phyloP scores from a whole-genome alignment of 2,888 invertebrate genomes.

The Helleia helle region DNA sequence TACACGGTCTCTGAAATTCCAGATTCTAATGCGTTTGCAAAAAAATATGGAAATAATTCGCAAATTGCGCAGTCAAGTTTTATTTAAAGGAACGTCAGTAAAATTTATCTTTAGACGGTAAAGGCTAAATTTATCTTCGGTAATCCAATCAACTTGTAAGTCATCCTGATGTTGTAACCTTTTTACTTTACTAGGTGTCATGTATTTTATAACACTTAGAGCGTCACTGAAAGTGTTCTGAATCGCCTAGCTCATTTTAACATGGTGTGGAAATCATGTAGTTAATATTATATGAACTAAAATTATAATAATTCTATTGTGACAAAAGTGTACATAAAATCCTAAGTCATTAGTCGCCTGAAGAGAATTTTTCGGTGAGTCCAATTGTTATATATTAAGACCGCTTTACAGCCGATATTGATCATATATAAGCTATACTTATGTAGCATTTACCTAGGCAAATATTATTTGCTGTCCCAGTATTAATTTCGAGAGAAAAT shows the following conservation, averaged over 20 bases:
- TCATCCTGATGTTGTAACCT: conserved; percentile 28
- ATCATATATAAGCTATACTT: not conserved
- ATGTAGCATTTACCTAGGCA: not conserved
- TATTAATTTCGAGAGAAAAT: no score
- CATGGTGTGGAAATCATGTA: conserved; percentile 2
- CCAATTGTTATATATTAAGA: no score
- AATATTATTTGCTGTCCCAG: no score
- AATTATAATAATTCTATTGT: conserved; percentile 26
- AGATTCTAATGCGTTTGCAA: not conserved
- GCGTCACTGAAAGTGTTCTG: not conserved
- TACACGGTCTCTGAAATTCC: no score
- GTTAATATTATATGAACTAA: conserved; percentile 20
- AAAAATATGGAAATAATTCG: not conserved
- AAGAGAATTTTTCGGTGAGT: conserved; percentile 72
- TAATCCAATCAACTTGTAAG: conserved; percentile 56
- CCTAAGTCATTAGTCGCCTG: conserved; percentile 70
- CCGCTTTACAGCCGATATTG: not conserved
- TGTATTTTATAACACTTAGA: conserved; percentile 5
- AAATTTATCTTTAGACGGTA: conserved; percentile 8
- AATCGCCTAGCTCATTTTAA: conserved; percentile 1
- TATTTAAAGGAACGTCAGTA: not conserved
- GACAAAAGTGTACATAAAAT: conserved; percentile 54
- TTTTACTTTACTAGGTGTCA: conserved; percentile 11
- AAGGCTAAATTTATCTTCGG: conserved; percentile 18
- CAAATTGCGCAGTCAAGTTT: conserved; percentile 1